These are phyloP conservation scores for Acipenser transmontanus DNA, from an alignment of 2,797 vertebrate species.

Conservation along the genomic window DNA sequence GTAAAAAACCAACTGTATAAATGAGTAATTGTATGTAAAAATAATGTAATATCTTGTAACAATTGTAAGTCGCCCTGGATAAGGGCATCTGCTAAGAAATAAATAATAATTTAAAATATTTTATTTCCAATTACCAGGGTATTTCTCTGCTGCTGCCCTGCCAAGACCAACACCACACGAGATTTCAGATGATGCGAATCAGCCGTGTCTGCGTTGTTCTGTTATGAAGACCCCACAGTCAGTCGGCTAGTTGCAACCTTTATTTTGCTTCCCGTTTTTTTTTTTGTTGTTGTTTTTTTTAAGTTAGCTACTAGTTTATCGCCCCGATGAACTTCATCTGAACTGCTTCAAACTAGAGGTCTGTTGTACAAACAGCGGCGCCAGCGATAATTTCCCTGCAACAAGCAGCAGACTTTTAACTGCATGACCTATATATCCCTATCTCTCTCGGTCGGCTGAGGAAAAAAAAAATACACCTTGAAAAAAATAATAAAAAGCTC, in stretches of 20 bases:
- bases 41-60: no score
- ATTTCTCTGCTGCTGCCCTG: background rate
- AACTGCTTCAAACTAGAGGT: conserved; percentile 69
- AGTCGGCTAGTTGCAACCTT: background rate
- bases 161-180: no score
- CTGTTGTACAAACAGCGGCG: conserved; percentile 68
- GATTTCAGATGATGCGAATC: no score
- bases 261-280: background rate
- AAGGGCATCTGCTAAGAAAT: no score
- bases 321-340: conserved; percentile 73
- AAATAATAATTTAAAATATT: background rate
- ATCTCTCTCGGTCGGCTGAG: conserved; percentile 1
- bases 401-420: conserved; percentile 43
- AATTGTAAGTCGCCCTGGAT: no score
- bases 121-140: background rate
- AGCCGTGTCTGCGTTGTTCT: background rate
- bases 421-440: background rate
- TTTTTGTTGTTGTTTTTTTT: background rate
- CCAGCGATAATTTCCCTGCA: conserved; percentile 72
- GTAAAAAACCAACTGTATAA: no score
- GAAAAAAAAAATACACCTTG: background rate
- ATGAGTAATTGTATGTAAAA: no score
- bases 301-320: conserved; percentile 32
- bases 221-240: background rate
- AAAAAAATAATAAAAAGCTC: background rate